Base-by-base conservation (phyloP, 92 coral and sea anemone species). In the Heliopora coerulea region DNA sequence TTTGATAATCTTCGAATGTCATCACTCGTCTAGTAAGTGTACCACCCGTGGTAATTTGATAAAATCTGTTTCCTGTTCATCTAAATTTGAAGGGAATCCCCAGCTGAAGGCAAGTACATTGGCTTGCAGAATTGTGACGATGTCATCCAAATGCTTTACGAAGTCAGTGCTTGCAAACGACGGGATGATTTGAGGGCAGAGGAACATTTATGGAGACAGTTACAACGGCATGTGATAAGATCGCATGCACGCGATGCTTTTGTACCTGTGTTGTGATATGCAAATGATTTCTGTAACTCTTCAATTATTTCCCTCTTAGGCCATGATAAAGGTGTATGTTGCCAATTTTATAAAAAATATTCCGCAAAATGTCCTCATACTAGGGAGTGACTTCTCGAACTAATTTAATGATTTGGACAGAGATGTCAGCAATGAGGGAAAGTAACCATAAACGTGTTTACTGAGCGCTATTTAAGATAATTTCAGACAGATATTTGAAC, bases 21-120 rank as follows among this genome's bases (percentile, higher is more conserved):
- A 69, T 69, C 76, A 69, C 62, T 69, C 62, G 61, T 19, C 62
- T 2, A 69, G 18, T 25, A 28, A 69, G 50, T 69, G 46, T 26
- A 69, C 76, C 76, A 69, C 76, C 76, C 76, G 62, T 69, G 76
- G 73, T 33, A 69, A 48, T 6, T 20, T 56, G 76, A 69, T 69
- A 44, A 69, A 27, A 69, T 69, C 62, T 69, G 76, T 69, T 69
- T 69, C 76, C 76, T 69, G 76, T 69, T 52, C 41, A 3, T 17
- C 44, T 25, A 29, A 30, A 69, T 21, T 46, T 33, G 44, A 17
- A 49, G 76, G 76, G 76, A 69, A 69, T 69, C 76, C 76, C 76
- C 76, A 56, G 33, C 15, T n/a, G 52, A 8, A 46, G 52, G 52
- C 6, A 11, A 23, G 49, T 23, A 23, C 23, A 54, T 23, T 11